Evolutionary conservation across 2,113 vertebrate species (phyloP).

Genomic region (Oenanthe oenanthe): DNA sequence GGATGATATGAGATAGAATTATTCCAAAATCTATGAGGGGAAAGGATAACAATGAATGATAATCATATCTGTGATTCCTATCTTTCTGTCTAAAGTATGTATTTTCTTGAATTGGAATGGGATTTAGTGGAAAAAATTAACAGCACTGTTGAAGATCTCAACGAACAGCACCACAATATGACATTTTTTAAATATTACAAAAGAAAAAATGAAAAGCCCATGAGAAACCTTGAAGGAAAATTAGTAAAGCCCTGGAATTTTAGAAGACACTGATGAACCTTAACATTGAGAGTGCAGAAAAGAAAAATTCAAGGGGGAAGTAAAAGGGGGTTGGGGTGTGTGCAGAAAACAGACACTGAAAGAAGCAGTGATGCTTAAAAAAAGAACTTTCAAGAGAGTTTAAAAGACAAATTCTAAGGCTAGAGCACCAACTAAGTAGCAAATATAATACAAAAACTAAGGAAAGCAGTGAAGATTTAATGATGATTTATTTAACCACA

Average conservation of each 20-base stretch:
- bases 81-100: background rate
- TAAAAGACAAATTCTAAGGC: background rate
- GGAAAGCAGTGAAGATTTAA: background rate
- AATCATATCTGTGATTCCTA: background rate
- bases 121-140: background rate
- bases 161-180: background rate
- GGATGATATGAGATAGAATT: background rate
- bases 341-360: background rate
- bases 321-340: accelerated
- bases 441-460: background rate
- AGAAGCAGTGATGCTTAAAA: background rate
- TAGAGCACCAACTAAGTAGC: background rate
- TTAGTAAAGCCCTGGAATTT: background rate
- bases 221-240: background rate
- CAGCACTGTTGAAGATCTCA: background rate
- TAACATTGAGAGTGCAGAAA: accelerated
- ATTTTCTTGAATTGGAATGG: background rate
- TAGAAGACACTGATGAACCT: background rate
- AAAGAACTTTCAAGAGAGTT: background rate
- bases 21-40: background rate
- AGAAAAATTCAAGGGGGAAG: background rate
- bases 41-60: background rate
- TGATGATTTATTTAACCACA: background rate
- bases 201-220: background rate
- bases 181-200: background rate